Evolutionary conservation across 2,888 invertebrate genomes (phyloP).

Genomic region (Strigamia crassipes): DNA sequence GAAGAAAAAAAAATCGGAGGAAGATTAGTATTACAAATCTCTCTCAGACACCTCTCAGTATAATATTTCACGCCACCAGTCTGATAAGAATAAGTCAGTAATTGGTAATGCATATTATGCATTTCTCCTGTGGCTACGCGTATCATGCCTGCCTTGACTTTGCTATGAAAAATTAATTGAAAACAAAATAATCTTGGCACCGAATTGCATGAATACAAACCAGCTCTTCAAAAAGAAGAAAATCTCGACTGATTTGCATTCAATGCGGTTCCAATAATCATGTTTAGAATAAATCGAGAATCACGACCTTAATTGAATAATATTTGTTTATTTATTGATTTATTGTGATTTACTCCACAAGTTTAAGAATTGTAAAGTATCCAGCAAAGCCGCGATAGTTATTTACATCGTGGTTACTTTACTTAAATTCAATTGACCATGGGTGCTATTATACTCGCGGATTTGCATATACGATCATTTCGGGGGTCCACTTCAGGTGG

Average conservation of each 20-base stretch:
- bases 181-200: constrained; percentile 21
- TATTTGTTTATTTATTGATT: background rate
- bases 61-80: constrained; percentile 22
- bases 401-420: no score
- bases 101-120: constrained; percentile 35
- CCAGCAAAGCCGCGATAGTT: no score
- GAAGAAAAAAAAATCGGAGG: background rate
- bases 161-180: constrained; percentile 27
- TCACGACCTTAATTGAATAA: no score
- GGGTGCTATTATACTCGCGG: no score
- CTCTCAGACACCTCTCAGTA: constrained; percentile 30
- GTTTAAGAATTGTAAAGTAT: no score
- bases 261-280: no score
- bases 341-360: no score
- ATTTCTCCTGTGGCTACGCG: constrained; percentile 24
- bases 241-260: no score
- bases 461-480: no score
- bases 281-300: no score
- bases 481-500: no score
- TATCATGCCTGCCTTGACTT: constrained; percentile 22
- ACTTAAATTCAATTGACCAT: no score
- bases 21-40: constrained; percentile 44
- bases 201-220: constrained; percentile 29
- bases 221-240: background rate
- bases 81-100: constrained; percentile 35